Evolutionary conservation across 1,140 invertebrate species (phyloP).

Genomic region (Brachionus asplanchnoidis): DNA sequence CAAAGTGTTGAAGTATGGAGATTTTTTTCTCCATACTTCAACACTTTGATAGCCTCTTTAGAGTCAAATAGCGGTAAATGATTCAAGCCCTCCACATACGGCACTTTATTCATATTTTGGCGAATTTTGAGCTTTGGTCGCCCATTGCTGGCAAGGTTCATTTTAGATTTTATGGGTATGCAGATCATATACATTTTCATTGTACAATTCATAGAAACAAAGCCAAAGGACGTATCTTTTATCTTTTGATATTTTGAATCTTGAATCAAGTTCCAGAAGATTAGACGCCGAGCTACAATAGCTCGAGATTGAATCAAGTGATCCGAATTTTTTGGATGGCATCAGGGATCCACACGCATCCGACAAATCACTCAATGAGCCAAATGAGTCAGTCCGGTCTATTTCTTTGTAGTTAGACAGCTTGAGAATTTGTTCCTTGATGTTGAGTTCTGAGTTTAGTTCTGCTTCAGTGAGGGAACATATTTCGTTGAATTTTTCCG

Average conservation of each 20-base stretch:
- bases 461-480: conserved; percentile 47
- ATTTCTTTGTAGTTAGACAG: conserved; percentile 41
- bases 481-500: conserved; percentile 54
- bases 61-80: conserved; percentile 69
- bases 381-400: neutral
- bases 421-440: conserved; percentile 50
- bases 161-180: conserved; percentile 25
- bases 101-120: conserved; percentile 63
- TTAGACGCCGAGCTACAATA: conserved; percentile 47
- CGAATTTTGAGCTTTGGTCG: conserved; percentile 58
- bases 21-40: conserved; percentile 72
- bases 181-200: conserved; percentile 81
- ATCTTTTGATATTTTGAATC: conserved; percentile 47
- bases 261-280: conserved; percentile 48
- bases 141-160: conserved; percentile 44
- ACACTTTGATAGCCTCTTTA: conserved; percentile 69
- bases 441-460: conserved; percentile 46
- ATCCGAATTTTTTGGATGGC: conserved; percentile 42
- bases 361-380: conserved; percentile 48
- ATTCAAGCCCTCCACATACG: conserved; percentile 69
- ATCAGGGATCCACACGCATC: conserved; percentile 44
- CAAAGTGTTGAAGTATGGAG: too few relatives aligned
- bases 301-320: conserved; percentile 42
- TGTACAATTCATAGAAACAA: conserved; percentile 87
- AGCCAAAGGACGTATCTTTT: conserved; percentile 67